Percentiles rank a stretch among this genome's conserved stretches.
phyloP scores from a whole-genome alignment of 2,797 vertebrate genomes.

The Scomberomorus guttatus region DNA sequence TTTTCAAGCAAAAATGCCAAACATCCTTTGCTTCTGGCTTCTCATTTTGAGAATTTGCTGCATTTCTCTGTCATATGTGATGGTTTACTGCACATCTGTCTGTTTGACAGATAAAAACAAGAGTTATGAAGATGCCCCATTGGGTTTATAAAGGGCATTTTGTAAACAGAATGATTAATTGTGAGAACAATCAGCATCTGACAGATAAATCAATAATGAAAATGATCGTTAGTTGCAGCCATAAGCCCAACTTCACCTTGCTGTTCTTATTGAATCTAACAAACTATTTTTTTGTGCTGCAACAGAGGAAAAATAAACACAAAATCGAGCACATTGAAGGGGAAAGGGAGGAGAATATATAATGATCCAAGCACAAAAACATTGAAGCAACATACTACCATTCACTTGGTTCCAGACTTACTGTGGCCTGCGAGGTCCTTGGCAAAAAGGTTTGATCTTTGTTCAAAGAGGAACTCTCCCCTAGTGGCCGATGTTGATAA shows the following conservation, averaged over 20 bases:
- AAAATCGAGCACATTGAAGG: not conserved
- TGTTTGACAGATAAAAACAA: too few species aligned
- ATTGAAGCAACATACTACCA: not conserved
- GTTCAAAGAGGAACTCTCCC: constrained; percentile 26
- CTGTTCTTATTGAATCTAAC: not conserved
- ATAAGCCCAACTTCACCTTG: not conserved
- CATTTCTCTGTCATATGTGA: too few species aligned
- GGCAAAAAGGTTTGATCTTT: constrained; percentile 12
- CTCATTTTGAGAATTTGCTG: too few species aligned
- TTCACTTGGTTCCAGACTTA: not conserved
- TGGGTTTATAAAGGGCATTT: too few species aligned
- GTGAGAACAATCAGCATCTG: not conserved
- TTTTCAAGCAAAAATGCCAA: too few species aligned
- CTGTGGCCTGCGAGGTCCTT: not conserved
- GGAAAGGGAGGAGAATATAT: not conserved
- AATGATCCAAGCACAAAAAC: not conserved
- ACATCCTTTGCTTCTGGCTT: too few species aligned
- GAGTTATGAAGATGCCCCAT: too few species aligned
- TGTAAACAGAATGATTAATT: not conserved
- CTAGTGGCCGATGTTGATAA: constrained; percentile 42
- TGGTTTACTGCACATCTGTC: too few species aligned
- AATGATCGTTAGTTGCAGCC: too few species aligned
- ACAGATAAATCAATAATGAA: not conserved
- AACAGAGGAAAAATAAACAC: not conserved
- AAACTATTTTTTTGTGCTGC: not conserved